Conservation (phyloP, 1,140 invertebrate species). For the Zaprionus ghesquierei region DNA sequence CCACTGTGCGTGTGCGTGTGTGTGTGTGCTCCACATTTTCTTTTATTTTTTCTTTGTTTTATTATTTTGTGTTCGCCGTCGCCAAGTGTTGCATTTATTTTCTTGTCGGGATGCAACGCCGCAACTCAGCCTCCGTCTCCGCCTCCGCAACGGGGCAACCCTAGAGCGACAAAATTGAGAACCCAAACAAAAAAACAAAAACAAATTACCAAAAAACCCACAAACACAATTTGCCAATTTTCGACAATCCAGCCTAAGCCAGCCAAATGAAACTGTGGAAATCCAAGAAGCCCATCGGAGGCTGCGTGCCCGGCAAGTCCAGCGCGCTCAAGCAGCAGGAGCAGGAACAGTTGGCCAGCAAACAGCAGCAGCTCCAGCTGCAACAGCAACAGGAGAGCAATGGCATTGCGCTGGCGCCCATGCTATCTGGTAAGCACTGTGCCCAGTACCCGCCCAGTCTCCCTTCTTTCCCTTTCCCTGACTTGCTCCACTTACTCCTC, state of each 20-base stretch:
- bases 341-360: conserved; percentile 55
- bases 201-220: background rate
- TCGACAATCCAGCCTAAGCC: background rate
- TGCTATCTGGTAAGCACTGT: conserved; percentile 71
- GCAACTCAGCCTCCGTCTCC: background rate
- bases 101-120: background rate
- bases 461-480: background rate
- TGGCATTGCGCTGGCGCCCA: conserved; percentile 70
- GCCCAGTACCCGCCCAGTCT: background rate
- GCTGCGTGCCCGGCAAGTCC: conserved; percentile 77
- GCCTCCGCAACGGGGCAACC: background rate
- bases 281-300: conserved; percentile 76
- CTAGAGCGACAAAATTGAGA: background rate
- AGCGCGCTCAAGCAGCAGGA: conserved; percentile 68
- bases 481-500: background rate
- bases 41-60: conserved; percentile 41
- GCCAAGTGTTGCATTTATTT: conserved; percentile 9
- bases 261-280: conserved; percentile 78
- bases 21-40: conserved; percentile 55
- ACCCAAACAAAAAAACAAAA: background rate
- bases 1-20: background rate
- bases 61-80: conserved; percentile 23
- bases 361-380: conserved; percentile 41
- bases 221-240: background rate
- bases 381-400: conserved; percentile 57